A percentile compares a stretch with the other conserved stretches of the same genome.
phyloP scores from a whole-genome alignment of 2,113 vertebrate genomes.

The Myotis davidii region DNA sequence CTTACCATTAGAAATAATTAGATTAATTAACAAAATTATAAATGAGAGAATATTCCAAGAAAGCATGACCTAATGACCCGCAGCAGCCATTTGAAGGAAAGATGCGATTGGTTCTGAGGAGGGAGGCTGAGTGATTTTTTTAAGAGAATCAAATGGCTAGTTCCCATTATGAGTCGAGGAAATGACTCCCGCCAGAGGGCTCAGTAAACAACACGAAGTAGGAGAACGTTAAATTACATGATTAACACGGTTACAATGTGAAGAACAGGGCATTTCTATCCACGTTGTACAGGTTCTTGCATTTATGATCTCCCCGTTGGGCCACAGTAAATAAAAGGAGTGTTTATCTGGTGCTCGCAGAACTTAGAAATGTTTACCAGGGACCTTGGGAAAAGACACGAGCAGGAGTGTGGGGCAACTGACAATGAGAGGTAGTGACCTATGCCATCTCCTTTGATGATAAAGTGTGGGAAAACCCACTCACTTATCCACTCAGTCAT shows the following conservation, averaged over 20 bases:
- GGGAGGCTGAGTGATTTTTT: background rate
- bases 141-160: slow-evolving; percentile 2
- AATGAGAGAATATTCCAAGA: slow-evolving; percentile 43
- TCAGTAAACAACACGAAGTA: background rate
- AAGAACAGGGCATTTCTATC: background rate
- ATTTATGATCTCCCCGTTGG: slow-evolving; percentile 32
- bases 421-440: background rate
- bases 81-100: slow-evolving; percentile 43
- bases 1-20: slow-evolving; percentile 56
- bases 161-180: slow-evolving; percentile 32
- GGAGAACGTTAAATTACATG: background rate
- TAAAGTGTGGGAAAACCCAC: background rate
- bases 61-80: slow-evolving; percentile 23
- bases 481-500: background rate
- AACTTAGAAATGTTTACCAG: background rate
- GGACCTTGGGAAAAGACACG: background rate
- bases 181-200: background rate
- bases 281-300: background rate
- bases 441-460: background rate
- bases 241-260: background rate
- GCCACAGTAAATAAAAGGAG: slow-evolving; percentile 27
- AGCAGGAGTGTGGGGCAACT: background rate
- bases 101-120: background rate
- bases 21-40: slow-evolving; percentile 65
- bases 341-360: background rate